phyloP scores from a whole-genome alignment of 1,140 invertebrate genomes.

The Drosophila novamexicana region DNA sequence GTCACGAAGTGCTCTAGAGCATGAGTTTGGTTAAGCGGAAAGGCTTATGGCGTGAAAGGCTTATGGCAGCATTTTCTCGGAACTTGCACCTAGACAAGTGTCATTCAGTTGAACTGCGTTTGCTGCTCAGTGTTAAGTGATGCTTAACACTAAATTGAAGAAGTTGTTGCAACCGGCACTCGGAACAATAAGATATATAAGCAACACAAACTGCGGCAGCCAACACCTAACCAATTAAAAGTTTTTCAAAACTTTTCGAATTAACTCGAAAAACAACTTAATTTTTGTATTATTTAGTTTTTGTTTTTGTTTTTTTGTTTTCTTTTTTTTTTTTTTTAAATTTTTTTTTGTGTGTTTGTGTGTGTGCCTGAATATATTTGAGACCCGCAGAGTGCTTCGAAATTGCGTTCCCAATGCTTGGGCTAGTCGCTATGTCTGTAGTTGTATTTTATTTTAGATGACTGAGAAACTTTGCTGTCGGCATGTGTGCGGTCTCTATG shows the following conservation, averaged over 20 bases:
- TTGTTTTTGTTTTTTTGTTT: too few species aligned
- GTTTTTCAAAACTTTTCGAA: conserved; percentile 64
- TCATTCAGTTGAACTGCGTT: neutral
- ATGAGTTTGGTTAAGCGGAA: neutral
- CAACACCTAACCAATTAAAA: conserved; percentile 69
- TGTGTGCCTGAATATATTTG: conserved; percentile 41
- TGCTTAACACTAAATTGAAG: conserved; percentile 33
- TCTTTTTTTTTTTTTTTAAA: neutral
- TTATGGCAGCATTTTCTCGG: neutral
- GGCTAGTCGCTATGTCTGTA: neutral
- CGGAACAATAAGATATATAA: conserved; percentile 24
- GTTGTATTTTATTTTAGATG: conserved; percentile 11
- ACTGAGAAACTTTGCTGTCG: conserved; percentile 25
- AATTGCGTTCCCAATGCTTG: conserved; percentile 37
- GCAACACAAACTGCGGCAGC: conserved; percentile 28
- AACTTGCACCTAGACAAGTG: conserved; percentile 1
- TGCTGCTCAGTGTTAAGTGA: conserved; percentile 35
- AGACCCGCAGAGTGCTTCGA: conserved; percentile 34
- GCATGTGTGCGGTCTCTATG: conserved; percentile 4
- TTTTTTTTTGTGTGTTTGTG: conserved; percentile 1
- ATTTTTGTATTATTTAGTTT: conserved; percentile 33
- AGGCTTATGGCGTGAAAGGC: neutral
- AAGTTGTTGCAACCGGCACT: conserved; percentile 27
- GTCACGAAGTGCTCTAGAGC: neutral
- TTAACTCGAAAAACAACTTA: conserved; percentile 69